Evolutionary conservation across 2,797 vertebrate species (phyloP), one percentile per base, ranked within the genome.

Genomic region (Phoxinus dragarum): DNA sequence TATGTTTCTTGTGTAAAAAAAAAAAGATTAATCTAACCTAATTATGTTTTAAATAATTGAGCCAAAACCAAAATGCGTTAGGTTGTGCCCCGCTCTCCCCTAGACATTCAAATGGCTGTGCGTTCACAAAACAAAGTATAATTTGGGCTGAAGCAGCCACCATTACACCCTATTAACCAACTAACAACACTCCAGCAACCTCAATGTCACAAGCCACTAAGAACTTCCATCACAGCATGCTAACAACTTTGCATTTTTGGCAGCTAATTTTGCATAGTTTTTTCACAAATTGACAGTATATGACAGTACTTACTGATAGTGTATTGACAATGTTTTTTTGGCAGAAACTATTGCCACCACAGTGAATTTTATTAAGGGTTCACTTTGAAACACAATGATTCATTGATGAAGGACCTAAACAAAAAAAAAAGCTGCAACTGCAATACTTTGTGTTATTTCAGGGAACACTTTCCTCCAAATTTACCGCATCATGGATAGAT

Each of bases 361-460:
- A 75, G 10, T 75, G 12, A 0, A 54, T 54, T 52, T 7, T 6
- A 31, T 9, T 27, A 71, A 42, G 12, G 68, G 21, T n/a, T 44
- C 7, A 3, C 23, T 6, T 49, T 49, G 27, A 54, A 75, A 23
- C 10, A 6, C 5, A 14, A 23, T 34, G 36, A 23, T 34, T 56
- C 49, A 76, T 54, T 1, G 5, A 75, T 36, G 73, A 14, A 52
- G 5, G 3, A 36, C 5, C 31, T 14, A 4, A 74, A 74, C 36
- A 49, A 27, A 27, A 69, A 59, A n/a, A 27, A 2, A 38, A 64
- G 56, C 14, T 11, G 4, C 23, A 64, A 42, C 12, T 17, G 4
- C 31, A 81, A 68, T 38, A 68, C 23, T 16, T 52, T 71, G 11
- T 52, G 72, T 14, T 59, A 19, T 71, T 71, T 81, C 36, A 80